Evolutionary conservation across 2,113 vertebrate genomes (phyloP), one percentile per base, ranked within the genome.

Genomic region (Hemichromis elongatus): DNA sequence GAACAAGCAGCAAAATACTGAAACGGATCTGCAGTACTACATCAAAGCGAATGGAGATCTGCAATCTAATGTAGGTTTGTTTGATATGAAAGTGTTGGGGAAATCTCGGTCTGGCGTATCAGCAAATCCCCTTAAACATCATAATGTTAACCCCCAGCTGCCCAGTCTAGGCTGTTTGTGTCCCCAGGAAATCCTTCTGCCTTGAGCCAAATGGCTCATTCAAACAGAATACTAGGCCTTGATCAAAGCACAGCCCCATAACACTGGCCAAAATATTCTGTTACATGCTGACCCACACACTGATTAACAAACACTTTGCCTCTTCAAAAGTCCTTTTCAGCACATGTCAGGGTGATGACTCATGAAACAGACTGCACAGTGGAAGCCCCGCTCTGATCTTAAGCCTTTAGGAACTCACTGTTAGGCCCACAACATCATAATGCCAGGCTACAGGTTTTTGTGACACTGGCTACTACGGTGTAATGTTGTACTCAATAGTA

Each of bases 251-350:
- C 68, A 79, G 80, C 82, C 73, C 28, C 85, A 61, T 91, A 92
- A 89, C 86, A 86, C 88, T 81, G 93, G 93, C 90, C 93, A 94
- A 91, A 92, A 94, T 91, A 93, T 94, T 92, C 87, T 90, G 90
- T 94, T 94, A 88, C 93, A 94, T 91, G 89, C 93, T 95, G 93
- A 95, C 95, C 94, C 90, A 85, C 92, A 81, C 91, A 83, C 93
- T 94, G 94, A 95, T 96, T 95, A 95, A 93, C 89, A 94, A 94
- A 93, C 90, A 91, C 90, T 92, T 94, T 91, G 45, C 52, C 82
- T 88, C 89, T 79, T 93, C 89, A 89, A 83, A 91, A 89, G 91
- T 80, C 30, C 45, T 85, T 79, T 83, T 87, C 79, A 66, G 83
- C 73, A 61, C 35, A 24, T 88, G 83, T 91, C 92, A 84, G 53